Base-by-base conservation (phyloP, 1,140 invertebrate genomes). In the Argopecten irradians region DNA sequence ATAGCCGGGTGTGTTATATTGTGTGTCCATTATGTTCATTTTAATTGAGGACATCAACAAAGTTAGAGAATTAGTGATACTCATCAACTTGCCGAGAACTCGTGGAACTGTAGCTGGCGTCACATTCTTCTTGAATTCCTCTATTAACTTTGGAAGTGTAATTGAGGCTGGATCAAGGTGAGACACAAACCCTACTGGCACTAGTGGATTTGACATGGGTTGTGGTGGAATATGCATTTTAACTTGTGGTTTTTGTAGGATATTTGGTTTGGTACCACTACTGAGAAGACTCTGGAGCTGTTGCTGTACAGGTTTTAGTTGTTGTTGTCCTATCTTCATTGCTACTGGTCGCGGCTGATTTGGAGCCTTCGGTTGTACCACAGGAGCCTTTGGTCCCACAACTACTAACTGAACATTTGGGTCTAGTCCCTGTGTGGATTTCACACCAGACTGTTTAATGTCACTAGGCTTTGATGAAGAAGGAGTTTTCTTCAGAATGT, bases 1-100 rank as follows among this genome's bases (percentile, higher is more conserved):
- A 71, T 28, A 71, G 5, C 55, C 22, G 2, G 55, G 55, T 16
- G 22, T 28, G 13, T 28, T 71, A 28, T 28, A 28, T 28, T 71
- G 22, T 28, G n/a, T 71, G 55, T 71, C 55, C 55, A 71, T 71
- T n/a, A 71, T 71, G 55, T 71, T 71, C 55, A 71, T 71, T 71
- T 71, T 71, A 71, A 71, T 71, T 3, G 55, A 71, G 0, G 55
- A 71, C 55, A 71, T 71, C 55, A 71, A 28, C 55, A 71, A 11
- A 71, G 55, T 71, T 71, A 71, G 55, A n/a, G 55, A 71, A n/a
- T 71, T 71, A 28, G 55, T 71, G 16, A 71, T 71, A 11, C 55
- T 71, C 55, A 71, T 71, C n/a, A 71, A 3, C n/a, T 71, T 71
- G n/a, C 5, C 11, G 22, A 71, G 55, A 71, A 71, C 55, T 71